Conservation (phyloP, 2,113 vertebrate species). For the Amphiprion percula region DNA sequence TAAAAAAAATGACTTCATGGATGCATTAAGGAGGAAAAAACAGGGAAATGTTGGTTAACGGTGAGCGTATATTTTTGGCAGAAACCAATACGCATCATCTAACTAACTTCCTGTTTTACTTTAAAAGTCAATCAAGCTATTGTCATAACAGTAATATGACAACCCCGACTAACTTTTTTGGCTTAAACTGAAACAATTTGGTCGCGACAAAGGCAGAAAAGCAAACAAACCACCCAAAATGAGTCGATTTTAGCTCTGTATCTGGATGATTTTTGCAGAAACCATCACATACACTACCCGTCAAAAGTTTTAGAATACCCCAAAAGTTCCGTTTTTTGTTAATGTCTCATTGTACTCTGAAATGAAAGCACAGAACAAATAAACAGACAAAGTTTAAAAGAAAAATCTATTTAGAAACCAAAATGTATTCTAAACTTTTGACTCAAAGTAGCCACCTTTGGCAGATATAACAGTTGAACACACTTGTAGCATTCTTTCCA, state of each 20-base stretch:
- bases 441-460: too few relatives aligned
- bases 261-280: constrained; percentile 33
- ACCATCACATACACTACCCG: too few relatives aligned
- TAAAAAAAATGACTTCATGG: constrained; percentile 30
- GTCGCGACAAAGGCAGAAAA: constrained; percentile 58
- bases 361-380: too few relatives aligned
- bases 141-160: constrained; percentile 36
- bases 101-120: not conserved
- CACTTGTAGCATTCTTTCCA: too few relatives aligned
- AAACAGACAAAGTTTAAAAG: too few relatives aligned
- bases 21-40: not conserved
- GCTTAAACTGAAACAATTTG: not conserved
- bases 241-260: constrained; percentile 34
- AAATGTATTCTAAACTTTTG: too few relatives aligned
- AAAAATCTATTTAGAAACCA: too few relatives aligned
- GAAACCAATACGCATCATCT: constrained; percentile 13
- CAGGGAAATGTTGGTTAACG: constrained; percentile 11
- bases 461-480: too few relatives aligned
- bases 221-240: constrained; percentile 47
- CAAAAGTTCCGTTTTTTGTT: too few relatives aligned
- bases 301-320: too few relatives aligned
- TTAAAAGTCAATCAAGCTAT: constrained; percentile 13
- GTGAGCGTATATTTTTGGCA: not conserved
- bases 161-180: not conserved
- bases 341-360: too few relatives aligned